Conservation (phyloP, 2,888 invertebrate species). For the Bombylius major region DNA sequence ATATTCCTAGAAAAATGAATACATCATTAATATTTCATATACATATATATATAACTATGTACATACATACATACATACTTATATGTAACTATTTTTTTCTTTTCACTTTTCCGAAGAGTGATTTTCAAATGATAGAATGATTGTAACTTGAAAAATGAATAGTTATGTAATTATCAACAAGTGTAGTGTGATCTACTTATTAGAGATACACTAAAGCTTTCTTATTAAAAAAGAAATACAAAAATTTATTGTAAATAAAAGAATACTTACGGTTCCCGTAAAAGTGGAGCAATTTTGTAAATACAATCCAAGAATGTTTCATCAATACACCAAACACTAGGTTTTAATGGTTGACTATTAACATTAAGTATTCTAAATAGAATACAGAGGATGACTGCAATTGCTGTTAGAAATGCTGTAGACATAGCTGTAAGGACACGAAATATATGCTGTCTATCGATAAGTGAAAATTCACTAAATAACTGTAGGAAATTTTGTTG, state of each 20-base stretch:
- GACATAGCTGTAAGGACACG: conserved; percentile 46
- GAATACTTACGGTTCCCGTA: conserved; percentile 70
- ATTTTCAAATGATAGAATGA: too few species aligned
- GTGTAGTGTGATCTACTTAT: too few species aligned
- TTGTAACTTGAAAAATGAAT: too few species aligned
- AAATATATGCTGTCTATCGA: conserved; percentile 19
- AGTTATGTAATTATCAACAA: too few species aligned
- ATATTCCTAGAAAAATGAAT: too few species aligned
- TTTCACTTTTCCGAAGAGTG: too few species aligned
- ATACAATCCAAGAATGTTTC: conserved; percentile 63
- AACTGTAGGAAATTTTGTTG: conserved; percentile 16
- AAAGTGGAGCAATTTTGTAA: conserved; percentile 63
- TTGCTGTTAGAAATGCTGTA: conserved; percentile 63
- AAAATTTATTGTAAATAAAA: not conserved
- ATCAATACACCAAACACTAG: conserved; percentile 64
- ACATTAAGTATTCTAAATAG: conserved; percentile 75
- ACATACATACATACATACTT: too few species aligned
- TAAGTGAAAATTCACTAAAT: conserved; percentile 14
- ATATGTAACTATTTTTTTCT: too few species aligned
- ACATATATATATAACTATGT: too few species aligned
- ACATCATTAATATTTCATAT: too few species aligned
- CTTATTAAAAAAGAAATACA: not conserved
- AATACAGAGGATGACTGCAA: conserved; percentile 71
- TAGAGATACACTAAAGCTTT: too few species aligned
- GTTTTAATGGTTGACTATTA: conserved; percentile 68